A percentile compares a stretch with the other conserved stretches of the same genome.
phyloP scores from a whole-genome alignment of 2,888 invertebrate species.

The Mesoligia furuncula region DNA sequence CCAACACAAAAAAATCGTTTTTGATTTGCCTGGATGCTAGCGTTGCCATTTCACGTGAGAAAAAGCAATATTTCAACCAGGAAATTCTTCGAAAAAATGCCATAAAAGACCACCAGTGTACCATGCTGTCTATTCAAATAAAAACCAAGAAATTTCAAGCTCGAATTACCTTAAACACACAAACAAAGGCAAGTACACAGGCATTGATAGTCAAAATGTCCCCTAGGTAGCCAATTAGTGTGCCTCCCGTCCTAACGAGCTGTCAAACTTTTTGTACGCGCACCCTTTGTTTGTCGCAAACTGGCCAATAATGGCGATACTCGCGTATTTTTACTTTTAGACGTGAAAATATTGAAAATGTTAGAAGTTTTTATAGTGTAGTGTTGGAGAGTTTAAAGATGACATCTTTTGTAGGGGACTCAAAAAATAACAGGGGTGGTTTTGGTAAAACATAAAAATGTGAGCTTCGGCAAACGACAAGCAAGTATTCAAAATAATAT shows the following conservation, averaged over 20 bases:
- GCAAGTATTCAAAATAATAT: not conserved
- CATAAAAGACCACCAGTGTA: slow-evolving; percentile 26
- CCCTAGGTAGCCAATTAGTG: slow-evolving; percentile 85
- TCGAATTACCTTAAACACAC: slow-evolving; percentile 58
- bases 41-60: too few species aligned
- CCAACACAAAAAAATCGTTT: not conserved
- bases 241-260: slow-evolving; percentile 80
- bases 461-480: not conserved
- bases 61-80: not conserved
- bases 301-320: slow-evolving; percentile 64
- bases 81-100: not conserved
- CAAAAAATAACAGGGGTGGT: not conserved
- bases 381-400: slow-evolving; percentile 13
- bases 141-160: slow-evolving; percentile 42
- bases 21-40: too few species aligned
- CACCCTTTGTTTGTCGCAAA: slow-evolving; percentile 77
- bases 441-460: not conserved
- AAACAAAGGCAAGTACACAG: slow-evolving; percentile 56
- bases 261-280: slow-evolving; percentile 85
- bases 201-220: slow-evolving; percentile 67
- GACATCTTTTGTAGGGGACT: not conserved
- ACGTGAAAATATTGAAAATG: slow-evolving; percentile 44
- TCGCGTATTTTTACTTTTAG: slow-evolving; percentile 49
- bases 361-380: slow-evolving; percentile 25
- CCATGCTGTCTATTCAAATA: slow-evolving; percentile 34